These are phyloP conservation scores for Erpobdella octoculata DNA, from an alignment of 2,888 invertebrate species.

Conservation along the genomic window DNA sequence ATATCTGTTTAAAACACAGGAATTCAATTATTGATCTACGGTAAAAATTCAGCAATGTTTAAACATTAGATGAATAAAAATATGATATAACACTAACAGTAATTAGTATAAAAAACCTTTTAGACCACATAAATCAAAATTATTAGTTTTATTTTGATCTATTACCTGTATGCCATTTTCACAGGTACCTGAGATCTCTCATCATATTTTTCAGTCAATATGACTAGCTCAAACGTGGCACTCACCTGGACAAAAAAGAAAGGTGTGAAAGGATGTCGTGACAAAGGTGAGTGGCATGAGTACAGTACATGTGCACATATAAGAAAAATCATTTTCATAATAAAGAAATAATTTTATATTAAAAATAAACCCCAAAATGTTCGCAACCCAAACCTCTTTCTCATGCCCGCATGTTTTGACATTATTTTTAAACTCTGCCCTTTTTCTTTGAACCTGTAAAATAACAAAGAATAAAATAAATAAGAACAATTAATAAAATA, in stretches of 20 bases:
- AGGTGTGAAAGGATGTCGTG: neutral
- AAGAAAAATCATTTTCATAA: neutral
- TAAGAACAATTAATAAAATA: neutral
- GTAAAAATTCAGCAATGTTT: no score
- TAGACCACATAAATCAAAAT: no score
- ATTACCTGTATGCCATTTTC: neutral
- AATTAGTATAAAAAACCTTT: neutral
- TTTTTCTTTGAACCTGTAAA: constrained; percentile 30
- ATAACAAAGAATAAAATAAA: neutral
- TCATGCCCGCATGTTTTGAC: neutral
- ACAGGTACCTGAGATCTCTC: neutral
- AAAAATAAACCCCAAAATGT: no score
- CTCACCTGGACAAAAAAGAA: neutral
- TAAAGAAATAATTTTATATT: constrained; percentile 2
- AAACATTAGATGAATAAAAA: no score
- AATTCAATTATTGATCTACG: neutral
- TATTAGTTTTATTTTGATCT: no score
- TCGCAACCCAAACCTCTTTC: neutral
- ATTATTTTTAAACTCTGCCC: constrained; percentile 32
- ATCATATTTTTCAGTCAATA: constrained; percentile 15
- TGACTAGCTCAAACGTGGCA: constrained; percentile 8
- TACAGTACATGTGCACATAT: neutral
- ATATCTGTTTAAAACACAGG: constrained; percentile 26
- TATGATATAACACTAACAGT: no score
- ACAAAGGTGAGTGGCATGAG: neutral